phyloP scores from a whole-genome alignment of 2,888 invertebrate genomes.

The Helleia helle region DNA sequence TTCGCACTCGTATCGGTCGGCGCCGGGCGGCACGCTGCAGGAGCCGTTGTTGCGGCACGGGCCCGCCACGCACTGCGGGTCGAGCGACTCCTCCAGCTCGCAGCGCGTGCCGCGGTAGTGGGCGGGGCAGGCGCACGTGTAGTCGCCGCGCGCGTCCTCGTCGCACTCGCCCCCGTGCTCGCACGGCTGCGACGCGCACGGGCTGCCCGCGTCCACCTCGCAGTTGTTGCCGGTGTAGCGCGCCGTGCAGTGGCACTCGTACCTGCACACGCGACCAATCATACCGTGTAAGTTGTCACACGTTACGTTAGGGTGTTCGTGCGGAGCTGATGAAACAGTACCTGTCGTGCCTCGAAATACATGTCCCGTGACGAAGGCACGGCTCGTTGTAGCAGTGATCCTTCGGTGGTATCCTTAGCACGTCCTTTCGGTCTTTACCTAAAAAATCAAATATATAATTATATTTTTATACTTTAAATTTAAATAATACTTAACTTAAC shows the following conservation, averaged over 20 bases:
- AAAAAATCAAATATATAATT: no score
- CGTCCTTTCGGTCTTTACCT: constrained; percentile 71
- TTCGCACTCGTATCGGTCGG: constrained; percentile 70
- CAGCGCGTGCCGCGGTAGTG: constrained; percentile 81
- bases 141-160: constrained; percentile 79
- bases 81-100: constrained; percentile 80
- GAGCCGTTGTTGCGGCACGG: constrained; percentile 88
- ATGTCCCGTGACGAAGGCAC: constrained; percentile 87
- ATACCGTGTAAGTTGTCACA: background rate
- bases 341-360: constrained; percentile 82
- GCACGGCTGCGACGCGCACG: constrained; percentile 81
- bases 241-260: constrained; percentile 88
- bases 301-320: no score
- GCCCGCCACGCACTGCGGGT: constrained; percentile 80
- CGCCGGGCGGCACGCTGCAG: constrained; percentile 78
- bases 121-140: constrained; percentile 79
- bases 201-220: constrained; percentile 85
- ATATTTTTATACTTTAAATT: no score
- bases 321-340: constrained; percentile 21
- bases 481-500: no score
- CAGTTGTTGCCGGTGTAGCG: constrained; percentile 92
- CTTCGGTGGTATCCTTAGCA: constrained; percentile 69
- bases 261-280: constrained; percentile 42
- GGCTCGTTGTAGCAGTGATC: constrained; percentile 87
- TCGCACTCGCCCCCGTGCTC: constrained; percentile 80